Conservation (phyloP, 1,140 invertebrate genomes). For the Drosophila willistoni region DNA sequence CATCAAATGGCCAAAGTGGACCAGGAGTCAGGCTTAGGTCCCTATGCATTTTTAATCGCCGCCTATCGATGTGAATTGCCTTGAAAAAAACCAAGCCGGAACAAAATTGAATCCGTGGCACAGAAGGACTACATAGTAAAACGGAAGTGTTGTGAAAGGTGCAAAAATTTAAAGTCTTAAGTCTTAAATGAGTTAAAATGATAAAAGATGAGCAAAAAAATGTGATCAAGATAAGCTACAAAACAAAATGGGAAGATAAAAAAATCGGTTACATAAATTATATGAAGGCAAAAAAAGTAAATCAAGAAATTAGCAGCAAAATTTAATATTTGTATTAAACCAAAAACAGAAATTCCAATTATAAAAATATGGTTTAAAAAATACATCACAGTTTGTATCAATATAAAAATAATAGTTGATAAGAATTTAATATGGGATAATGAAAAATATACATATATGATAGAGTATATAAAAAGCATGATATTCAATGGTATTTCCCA, state of each 20-base stretch:
- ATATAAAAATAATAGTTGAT: no score
- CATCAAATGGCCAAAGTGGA: constrained; percentile 6
- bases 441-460: not conserved
- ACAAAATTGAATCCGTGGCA: not conserved
- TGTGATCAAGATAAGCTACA: no score
- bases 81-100: not conserved
- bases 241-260: no score
- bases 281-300: no score
- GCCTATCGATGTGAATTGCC: constrained; percentile 1
- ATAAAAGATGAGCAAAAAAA: no score
- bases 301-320: no score
- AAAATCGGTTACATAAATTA: no score
- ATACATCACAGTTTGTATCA: no score
- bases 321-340: no score
- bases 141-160: not conserved
- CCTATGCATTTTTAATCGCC: constrained; percentile 10
- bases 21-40: not conserved
- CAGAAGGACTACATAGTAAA: not conserved
- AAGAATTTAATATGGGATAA: not conserved
- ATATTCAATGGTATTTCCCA: no score
- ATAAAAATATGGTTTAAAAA: no score
- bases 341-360: no score
- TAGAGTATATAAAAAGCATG: not conserved
- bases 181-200: not conserved
- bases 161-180: not conserved